Conservation (phyloP, 23 tunicate species). For the Corella eumyota region DNA sequence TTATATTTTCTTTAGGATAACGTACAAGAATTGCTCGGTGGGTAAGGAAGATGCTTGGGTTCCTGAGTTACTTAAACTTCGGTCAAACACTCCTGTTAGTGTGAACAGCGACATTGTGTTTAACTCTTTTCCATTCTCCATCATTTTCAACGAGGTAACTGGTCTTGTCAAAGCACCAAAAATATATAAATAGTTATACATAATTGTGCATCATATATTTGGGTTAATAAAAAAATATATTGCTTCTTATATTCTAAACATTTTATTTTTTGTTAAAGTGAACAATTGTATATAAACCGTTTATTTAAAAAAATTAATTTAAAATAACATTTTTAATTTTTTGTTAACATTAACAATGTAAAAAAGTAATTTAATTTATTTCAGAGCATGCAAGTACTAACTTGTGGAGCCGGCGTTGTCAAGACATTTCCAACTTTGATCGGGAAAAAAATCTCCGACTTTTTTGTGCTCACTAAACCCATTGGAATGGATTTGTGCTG, state of each 20-base stretch:
- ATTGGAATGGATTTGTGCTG: slow-evolving; percentile 17
- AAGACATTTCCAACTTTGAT: slow-evolving; percentile 33
- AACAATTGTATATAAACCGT: too few species aligned
- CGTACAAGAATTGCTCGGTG: slow-evolving; percentile 16
- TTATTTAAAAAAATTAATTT: too few species aligned
- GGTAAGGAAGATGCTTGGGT: slow-evolving; percentile 36
- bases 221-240: too few species aligned
- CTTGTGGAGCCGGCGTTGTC: slow-evolving; percentile 37
- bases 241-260: too few species aligned
- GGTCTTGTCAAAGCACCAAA: too few species aligned
- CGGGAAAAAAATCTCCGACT: slow-evolving; percentile 36
- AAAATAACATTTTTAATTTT: too few species aligned
- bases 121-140: slow-evolving; percentile 32
- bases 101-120: slow-evolving; percentile 37
- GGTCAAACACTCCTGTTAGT: slow-evolving; percentile 21
- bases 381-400: slow-evolving; percentile 32
- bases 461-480: slow-evolving; percentile 37
- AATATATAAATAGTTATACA: too few species aligned
- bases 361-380: neutral
- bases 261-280: too few species aligned
- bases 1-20: slow-evolving; percentile 13
- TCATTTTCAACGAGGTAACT: slow-evolving; percentile 41
- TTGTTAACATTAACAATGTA: too few species aligned
- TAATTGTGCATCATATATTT: neutral
- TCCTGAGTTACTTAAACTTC: slow-evolving; percentile 30